These are phyloP conservation scores for Aphaenogaster ashmeadi DNA, from an alignment of 1,140 invertebrate genomes.

Conservation along the genomic window DNA sequence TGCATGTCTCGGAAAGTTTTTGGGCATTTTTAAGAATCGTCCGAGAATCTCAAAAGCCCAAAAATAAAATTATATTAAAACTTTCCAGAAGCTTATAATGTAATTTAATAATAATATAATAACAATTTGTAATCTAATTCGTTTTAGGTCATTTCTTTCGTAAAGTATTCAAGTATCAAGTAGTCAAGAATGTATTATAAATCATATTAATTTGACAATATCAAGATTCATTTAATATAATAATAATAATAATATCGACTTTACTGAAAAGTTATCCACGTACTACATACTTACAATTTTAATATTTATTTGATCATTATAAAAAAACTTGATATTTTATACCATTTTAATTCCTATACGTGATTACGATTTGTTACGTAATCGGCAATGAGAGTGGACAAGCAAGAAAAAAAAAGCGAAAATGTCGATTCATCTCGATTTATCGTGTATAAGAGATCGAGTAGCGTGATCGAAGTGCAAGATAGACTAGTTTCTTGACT, in stretches of 20 bases:
- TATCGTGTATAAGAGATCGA: not conserved
- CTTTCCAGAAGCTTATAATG: not conserved
- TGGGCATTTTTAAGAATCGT: not conserved
- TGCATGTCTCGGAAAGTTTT: not conserved
- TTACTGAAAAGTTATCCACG: too few relatives aligned
- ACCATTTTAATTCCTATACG: not conserved
- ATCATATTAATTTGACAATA: not conserved
- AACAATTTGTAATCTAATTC: not conserved
- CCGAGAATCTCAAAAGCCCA: not conserved
- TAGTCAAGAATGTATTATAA: not conserved
- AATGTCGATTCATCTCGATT: constrained; percentile 1
- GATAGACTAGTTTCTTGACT: not conserved
- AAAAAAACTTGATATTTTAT: not conserved
- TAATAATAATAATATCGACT: too few relatives aligned
- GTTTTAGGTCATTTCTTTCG: not conserved
- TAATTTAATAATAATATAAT: not conserved
- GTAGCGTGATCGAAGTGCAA: not conserved
- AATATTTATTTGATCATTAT: not conserved
- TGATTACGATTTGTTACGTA: not conserved
- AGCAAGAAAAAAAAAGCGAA: not conserved
- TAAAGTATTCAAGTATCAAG: too few relatives aligned
- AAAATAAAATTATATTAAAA: not conserved
- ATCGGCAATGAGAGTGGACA: not conserved
- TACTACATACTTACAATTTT: not conserved
- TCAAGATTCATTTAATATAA: too few relatives aligned